These are phyloP conservation scores for Dendrophyllia cribrosa DNA, from an alignment of 64 coral and sea anemone species.

Conservation along the genomic window DNA sequence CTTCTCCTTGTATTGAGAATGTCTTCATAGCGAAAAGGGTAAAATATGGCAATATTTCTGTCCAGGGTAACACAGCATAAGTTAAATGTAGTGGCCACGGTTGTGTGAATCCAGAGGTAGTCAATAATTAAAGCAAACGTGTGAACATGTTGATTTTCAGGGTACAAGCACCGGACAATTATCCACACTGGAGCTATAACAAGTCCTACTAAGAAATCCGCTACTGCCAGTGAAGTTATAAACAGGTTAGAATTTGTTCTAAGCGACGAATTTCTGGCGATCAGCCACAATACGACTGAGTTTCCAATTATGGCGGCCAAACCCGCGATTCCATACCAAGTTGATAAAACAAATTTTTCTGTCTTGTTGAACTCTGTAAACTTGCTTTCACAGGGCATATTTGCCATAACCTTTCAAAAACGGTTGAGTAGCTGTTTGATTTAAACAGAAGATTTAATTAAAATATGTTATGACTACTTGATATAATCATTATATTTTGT, in stretches of 20 bases:
- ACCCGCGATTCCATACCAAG: background rate
- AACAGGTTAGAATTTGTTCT: constrained; percentile 5
- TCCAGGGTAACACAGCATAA: constrained; percentile 15
- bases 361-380: background rate
- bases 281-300: background rate
- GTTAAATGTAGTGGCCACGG: constrained; percentile 16
- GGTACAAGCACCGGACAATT: background rate
- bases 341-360: background rate
- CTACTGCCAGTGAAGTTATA: background rate
- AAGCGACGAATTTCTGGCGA: background rate
- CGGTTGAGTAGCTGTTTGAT: no score
- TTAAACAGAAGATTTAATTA: no score
- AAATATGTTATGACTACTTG: no score
- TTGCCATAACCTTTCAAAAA: no score
- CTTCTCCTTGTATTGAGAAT: background rate
- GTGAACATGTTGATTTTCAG: background rate
- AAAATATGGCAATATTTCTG: background rate
- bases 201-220: constrained; percentile 20
- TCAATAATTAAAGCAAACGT: background rate
- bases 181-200: background rate
- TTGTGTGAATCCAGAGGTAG: constrained; percentile 8
- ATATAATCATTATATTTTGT: no score
- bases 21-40: constrained; percentile 3
- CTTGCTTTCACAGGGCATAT: no score
- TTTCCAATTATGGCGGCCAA: background rate